A percentile compares a stretch with the other conserved stretches of the same genome.
Evolutionary conservation across 1,140 invertebrate species (phyloP).

Genomic region (Wasmannia auropunctata): DNA sequence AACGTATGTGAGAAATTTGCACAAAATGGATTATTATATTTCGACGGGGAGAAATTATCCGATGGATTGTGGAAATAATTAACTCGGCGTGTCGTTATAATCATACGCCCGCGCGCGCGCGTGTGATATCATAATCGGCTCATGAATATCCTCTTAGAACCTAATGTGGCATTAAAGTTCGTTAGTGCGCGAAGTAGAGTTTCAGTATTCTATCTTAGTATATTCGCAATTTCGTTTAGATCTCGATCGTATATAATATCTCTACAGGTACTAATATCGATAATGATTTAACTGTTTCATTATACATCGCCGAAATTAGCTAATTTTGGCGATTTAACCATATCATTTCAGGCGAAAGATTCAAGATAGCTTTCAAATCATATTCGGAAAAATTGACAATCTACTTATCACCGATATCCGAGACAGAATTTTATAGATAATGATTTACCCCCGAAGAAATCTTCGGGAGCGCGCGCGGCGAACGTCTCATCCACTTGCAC

Average conservation of each 20-base stretch:
- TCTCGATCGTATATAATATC: background rate
- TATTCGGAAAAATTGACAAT: background rate
- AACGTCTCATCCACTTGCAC: background rate
- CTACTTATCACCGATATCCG: background rate
- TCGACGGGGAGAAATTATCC: background rate
- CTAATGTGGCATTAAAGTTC: constrained; percentile 64
- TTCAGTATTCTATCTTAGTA: constrained; percentile 31
- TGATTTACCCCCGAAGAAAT: background rate
- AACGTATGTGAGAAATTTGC: background rate
- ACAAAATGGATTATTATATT: constrained; percentile 1
- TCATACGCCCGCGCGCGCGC: constrained; percentile 52
- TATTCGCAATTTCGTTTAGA: background rate
- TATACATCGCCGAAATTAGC: background rate
- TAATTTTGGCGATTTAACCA: background rate
- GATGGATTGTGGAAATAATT: constrained; percentile 74
- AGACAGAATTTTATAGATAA: background rate
- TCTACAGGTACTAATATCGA: no score
- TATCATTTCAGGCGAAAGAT: background rate
- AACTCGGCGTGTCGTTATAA: constrained; percentile 64
- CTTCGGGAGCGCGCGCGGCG: background rate
- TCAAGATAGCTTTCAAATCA: background rate
- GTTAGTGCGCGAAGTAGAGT: constrained; percentile 47
- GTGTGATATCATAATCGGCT: constrained; percentile 68
- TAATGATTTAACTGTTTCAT: background rate
- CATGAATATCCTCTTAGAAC: constrained; percentile 74